These are phyloP conservation scores for Anthoscopus minutus DNA, from an alignment of 2,113 vertebrate genomes.

Conservation along the genomic window DNA sequence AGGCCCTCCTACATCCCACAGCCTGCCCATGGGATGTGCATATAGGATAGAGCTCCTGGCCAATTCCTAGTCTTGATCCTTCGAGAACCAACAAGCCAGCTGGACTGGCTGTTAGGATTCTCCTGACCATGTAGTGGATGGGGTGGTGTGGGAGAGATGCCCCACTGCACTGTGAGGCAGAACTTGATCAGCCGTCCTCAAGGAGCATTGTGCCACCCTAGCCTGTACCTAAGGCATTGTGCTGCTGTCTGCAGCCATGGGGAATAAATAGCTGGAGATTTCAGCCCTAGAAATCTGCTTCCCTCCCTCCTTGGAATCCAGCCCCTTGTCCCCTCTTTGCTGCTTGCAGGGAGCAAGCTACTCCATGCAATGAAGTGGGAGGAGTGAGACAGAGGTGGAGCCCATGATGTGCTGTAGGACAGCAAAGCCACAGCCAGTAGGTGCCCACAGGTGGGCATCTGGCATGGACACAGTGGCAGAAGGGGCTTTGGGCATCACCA, in stretches of 20 bases:
- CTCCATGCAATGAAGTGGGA: background rate
- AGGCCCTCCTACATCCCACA: background rate
- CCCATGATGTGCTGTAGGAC: background rate
- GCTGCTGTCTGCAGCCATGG: background rate
- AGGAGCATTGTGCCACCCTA: background rate
- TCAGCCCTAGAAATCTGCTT: background rate
- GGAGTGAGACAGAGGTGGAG: background rate
- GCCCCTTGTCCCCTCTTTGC: fast-evolving
- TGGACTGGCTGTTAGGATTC: background rate
- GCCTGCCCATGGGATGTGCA: background rate
- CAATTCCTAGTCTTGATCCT: background rate
- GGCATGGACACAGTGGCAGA: background rate
- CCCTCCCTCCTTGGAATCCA: background rate
- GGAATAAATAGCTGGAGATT: background rate
- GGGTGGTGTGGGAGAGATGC: background rate
- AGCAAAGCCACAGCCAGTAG: background rate
- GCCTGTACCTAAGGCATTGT: background rate
- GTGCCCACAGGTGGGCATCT: background rate
- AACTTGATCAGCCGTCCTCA: background rate
- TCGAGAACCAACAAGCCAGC: fast-evolving
- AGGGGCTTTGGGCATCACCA: background rate
- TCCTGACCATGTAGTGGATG: background rate
- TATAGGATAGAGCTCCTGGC: background rate
- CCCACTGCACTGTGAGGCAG: background rate
- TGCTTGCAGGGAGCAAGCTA: background rate